Conservation (phyloP, 2,797 vertebrate species). For the Chelon labrosus region DNA sequence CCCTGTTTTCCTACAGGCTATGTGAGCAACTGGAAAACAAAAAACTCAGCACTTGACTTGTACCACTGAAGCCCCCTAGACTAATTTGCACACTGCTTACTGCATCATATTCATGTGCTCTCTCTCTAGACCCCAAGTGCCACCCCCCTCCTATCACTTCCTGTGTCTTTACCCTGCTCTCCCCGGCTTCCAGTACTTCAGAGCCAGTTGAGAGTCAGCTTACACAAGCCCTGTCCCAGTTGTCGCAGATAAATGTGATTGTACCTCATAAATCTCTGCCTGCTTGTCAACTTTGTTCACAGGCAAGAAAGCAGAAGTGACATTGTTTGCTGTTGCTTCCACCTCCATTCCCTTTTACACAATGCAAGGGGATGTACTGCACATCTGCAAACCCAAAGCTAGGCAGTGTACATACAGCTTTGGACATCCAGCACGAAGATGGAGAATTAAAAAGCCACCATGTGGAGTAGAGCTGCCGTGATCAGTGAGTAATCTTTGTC, state of each 20-base stretch:
- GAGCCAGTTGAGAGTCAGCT: constrained; percentile 36
- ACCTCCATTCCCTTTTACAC: constrained; percentile 4
- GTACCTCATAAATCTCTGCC: constrained; percentile 52
- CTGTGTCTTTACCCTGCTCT: constrained; percentile 42
- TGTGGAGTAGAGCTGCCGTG: constrained; percentile 9
- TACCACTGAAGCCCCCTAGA: constrained; percentile 47
- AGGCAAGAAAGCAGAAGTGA: constrained; percentile 40
- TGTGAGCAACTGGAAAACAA: constrained; percentile 75
- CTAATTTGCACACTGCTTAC: constrained; percentile 74
- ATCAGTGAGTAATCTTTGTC: constrained; percentile 34
- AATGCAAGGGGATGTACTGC: constrained; percentile 14
- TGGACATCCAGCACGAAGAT: constrained; percentile 39
- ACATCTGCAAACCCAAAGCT: constrained; percentile 36
- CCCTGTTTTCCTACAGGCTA: constrained; percentile 68
- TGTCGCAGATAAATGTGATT: constrained; percentile 63
- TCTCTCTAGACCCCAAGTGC: constrained; percentile 6
- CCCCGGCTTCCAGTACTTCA: constrained; percentile 32
- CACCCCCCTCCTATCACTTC: constrained; percentile 19
- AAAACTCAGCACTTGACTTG: constrained; percentile 74
- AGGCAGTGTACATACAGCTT: constrained; percentile 5
- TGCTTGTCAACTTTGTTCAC: constrained; percentile 53
- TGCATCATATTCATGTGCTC: constrained; percentile 59
- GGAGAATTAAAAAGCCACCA: constrained; percentile 23
- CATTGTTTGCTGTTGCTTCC: constrained; percentile 23
- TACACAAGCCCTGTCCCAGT: constrained; percentile 36